Evolutionary conservation across 1,140 invertebrate species (phyloP).

Genomic region (Hylaeus volcanicus): DNA sequence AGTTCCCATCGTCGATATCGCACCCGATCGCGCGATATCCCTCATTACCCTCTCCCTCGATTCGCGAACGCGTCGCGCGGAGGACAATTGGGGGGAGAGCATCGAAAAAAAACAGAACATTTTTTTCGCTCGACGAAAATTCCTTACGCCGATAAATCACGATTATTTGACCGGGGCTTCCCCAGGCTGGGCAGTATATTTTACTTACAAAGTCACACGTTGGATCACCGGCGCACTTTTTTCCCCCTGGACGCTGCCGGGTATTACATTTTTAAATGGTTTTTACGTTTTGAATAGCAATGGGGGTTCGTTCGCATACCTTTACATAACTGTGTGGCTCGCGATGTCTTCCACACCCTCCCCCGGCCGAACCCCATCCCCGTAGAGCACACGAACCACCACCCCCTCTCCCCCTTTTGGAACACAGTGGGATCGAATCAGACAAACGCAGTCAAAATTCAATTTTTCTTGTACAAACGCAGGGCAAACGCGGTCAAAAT

Average conservation of each 20-base stretch:
- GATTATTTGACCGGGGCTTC: constrained; percentile 81
- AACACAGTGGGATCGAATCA: too few species aligned
- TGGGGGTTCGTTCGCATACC: constrained; percentile 64
- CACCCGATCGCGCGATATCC: not conserved
- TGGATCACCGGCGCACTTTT: constrained; percentile 73
- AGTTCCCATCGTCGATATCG: not conserved
- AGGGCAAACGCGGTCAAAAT: too few species aligned
- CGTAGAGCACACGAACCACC: not conserved
- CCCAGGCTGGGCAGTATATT: constrained; percentile 77
- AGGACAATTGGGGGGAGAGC: not conserved
- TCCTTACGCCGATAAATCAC: constrained; percentile 79
- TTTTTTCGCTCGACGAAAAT: constrained; percentile 72
- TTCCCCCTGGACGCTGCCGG: constrained; percentile 59
- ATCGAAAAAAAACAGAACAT: constrained; percentile 50
- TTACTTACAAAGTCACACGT: constrained; percentile 80
- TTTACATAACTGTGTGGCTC: constrained; percentile 45
- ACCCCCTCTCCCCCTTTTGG: too few species aligned
- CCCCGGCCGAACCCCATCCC: not conserved
- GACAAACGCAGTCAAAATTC: too few species aligned
- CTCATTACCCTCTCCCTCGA: constrained; percentile 28
- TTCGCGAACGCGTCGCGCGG: constrained; percentile 12
- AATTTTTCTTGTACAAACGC: too few species aligned
- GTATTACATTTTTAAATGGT: constrained; percentile 81
- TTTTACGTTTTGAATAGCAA: constrained; percentile 81
- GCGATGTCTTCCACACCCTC: constrained; percentile 2